Evolutionary conservation across 2,797 vertebrate genomes (phyloP), one percentile per base, ranked within the genome.

Genomic region (Lutjanus argentimaculatus): DNA sequence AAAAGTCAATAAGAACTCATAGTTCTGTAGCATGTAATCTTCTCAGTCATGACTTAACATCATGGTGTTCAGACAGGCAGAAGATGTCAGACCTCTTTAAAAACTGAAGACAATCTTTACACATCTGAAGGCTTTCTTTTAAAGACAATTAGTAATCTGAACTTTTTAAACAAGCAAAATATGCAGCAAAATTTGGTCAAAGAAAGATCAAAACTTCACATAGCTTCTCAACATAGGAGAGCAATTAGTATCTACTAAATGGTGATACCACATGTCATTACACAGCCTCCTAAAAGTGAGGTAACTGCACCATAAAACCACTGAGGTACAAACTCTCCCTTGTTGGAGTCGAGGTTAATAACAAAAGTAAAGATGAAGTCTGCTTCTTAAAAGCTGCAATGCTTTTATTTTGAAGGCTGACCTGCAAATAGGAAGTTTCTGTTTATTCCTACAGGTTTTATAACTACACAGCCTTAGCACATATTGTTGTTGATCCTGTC

Each of bases 321-420:
- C 42, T 16, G 36, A 52, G 30, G 49, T 59, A 64, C 21, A 19
- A 22, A 10, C 0, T 19, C 11, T 46, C 1, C 7, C 14, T n/a
- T 52, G n/a, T 4, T 51, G n/a, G 46, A 45, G 15, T 53, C 63
- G 10, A 42, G 71, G 5, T 12, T 49, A 2, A 64, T 4, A 59
- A 17, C 15, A 63, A 52, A 48, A 6, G 7, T n/a, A 17, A 21
- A 46, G 8, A 8, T 4, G 2, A n/a, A 43, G 10, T 49, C 2
- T 9, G 30, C 0, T 22, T n/a, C 45, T 68, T 16, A 2, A 56
- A 17, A 4, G 30, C n/a, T 6, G 19, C 1, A 8, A 1, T 8
- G 59, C 68, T 82, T 84, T 91, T 85, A 87, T 80, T 65, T 66
- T 88, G 85, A 89, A 84, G 49, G 68, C 9, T n/a, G 1, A 42